These are phyloP conservation scores for Drosophila nigromelanica DNA, from an alignment of 1,140 invertebrate species.

Conservation along the genomic window DNA sequence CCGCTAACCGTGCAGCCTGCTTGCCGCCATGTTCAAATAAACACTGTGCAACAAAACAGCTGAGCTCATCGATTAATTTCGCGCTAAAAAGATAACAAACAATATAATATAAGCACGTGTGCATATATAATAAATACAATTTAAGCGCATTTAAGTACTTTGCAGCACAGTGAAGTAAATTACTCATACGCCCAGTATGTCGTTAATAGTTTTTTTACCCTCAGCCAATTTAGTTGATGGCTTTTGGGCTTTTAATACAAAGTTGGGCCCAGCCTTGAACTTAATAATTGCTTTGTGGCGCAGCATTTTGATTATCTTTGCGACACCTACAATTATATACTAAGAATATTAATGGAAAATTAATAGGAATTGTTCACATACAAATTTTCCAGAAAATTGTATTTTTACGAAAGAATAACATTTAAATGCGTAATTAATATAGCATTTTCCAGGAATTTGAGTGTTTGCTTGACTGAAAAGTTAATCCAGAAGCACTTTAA, in stretches of 20 bases:
- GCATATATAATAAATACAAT: background rate
- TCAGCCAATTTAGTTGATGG: conserved; percentile 11
- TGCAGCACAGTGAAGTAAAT: conserved; percentile 16
- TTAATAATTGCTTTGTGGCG: conserved; percentile 46
- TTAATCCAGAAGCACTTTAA: too few relatives aligned
- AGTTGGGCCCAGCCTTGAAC: conserved; percentile 34
- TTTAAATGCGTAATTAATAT: too few relatives aligned
- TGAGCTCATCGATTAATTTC: background rate
- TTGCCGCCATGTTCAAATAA: conserved; percentile 43
- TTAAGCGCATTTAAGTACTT: background rate
- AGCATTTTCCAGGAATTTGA: too few relatives aligned
- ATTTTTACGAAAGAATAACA: too few relatives aligned
- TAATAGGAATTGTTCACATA: background rate
- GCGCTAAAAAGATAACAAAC: background rate
- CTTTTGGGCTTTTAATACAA: conserved; percentile 7
- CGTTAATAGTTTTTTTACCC: conserved; percentile 1
- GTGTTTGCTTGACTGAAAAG: too few relatives aligned
- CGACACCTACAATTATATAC: background rate
- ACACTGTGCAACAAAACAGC: conserved; percentile 41
- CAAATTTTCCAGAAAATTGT: too few relatives aligned
- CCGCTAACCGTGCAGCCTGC: conserved; percentile 44
- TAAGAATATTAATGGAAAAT: background rate
- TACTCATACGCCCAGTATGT: conserved; percentile 31
- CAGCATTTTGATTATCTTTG: background rate
- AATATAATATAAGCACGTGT: too few relatives aligned